A percentile compares a stretch with the other conserved stretches of the same genome.
Evolutionary conservation across 2,113 vertebrate species (phyloP).

Genomic region (Microcebus jonahi): DNA sequence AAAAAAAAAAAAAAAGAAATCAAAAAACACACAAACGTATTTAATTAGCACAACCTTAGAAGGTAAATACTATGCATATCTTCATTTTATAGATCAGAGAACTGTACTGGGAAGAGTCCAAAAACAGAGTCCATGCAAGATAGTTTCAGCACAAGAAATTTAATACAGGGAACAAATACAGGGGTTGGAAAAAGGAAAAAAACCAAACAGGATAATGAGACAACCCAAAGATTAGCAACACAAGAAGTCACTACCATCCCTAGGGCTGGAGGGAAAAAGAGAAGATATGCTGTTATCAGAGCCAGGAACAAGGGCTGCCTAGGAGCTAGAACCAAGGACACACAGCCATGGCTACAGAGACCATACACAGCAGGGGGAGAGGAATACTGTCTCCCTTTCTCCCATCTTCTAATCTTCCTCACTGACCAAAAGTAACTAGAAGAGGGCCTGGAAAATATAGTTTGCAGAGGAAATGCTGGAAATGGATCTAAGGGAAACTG

Average conservation of each 20-base stretch:
- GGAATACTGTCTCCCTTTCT: not conserved
- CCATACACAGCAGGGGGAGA: not conserved
- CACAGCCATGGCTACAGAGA: not conserved
- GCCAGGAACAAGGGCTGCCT: not conserved
- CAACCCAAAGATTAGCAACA: not conserved
- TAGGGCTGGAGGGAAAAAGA: not conserved
- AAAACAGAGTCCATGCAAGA: not conserved
- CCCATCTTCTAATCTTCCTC: not conserved
- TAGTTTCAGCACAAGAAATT: not conserved
- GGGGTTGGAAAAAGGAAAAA: constrained; percentile 12
- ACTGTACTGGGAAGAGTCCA: not conserved
- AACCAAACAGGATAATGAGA: not conserved
- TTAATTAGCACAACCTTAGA: not conserved
- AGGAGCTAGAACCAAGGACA: not conserved
- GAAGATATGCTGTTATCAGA: not conserved
- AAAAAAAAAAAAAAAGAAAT: too few relatives aligned
- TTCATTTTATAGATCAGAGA: not conserved
- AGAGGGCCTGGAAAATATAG: not conserved
- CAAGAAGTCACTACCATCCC: not conserved
- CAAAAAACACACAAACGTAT: not conserved
- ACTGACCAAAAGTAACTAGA: not conserved
- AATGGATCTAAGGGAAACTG: not conserved
- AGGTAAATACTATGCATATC: not conserved
- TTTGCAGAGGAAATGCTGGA: not conserved
- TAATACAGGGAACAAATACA: not conserved